phyloP scores from a whole-genome alignment of 2,113 vertebrate genomes.

The Morone chrysops region DNA sequence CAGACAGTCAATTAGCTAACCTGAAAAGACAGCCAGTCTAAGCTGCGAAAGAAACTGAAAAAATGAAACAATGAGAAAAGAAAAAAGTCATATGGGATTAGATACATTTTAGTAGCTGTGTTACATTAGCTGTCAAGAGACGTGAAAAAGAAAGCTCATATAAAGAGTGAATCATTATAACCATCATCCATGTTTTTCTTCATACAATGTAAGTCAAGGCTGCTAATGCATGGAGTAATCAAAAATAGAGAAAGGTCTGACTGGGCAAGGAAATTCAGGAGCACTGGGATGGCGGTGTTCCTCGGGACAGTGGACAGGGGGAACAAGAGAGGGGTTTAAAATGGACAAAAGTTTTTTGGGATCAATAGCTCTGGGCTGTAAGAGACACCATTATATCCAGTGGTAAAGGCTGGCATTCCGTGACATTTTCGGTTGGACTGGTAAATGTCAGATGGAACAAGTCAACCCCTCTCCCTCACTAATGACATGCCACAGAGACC shows the following conservation, averaged over 20 bases:
- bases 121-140: not conserved
- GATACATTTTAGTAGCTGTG: not conserved
- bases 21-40: conserved; percentile 1
- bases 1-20: conserved; percentile 33
- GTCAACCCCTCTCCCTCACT: conserved; percentile 66
- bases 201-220: not conserved
- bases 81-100: not conserved
- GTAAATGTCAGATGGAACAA: conserved; percentile 83
- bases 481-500: conserved; percentile 71
- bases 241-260: conserved; percentile 8
- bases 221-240: conserved; percentile 17
- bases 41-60: not conserved
- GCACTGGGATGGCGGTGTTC: conserved; percentile 13
- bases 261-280: not conserved
- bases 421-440: conserved; percentile 83
- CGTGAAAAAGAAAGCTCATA: not conserved
- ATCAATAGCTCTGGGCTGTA: conserved; percentile 75
- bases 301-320: conserved; percentile 35
- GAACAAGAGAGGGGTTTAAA: conserved; percentile 25
- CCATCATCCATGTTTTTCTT: not conserved
- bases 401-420: conserved; percentile 81
- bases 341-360: conserved; percentile 56
- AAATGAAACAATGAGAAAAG: not conserved
- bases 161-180: not conserved
- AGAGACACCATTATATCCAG: conserved; percentile 72